Conservation (phyloP, 2,797 vertebrate species). For the Bradypus variegatus region DNA sequence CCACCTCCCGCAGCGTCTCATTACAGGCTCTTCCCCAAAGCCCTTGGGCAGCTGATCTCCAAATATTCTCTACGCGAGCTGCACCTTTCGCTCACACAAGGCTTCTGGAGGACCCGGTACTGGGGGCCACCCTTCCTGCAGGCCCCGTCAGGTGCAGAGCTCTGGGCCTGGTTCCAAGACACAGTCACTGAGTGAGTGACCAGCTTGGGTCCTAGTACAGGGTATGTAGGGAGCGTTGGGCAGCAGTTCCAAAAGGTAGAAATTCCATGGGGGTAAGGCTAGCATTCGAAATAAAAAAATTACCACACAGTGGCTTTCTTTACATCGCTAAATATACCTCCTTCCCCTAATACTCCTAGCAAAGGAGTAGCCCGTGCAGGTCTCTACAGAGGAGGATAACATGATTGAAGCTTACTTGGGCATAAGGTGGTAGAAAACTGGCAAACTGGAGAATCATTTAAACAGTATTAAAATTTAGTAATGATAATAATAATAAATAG, state of each 20-base stretch:
- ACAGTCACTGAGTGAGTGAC: constrained; percentile 86
- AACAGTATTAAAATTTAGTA: background rate
- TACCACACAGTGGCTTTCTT: background rate
- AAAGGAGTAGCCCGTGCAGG: background rate
- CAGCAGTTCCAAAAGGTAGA: background rate
- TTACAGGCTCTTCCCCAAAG: constrained; percentile 96
- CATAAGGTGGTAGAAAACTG: constrained; percentile 8
- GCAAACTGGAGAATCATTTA: background rate
- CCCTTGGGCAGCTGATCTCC: constrained; percentile 90
- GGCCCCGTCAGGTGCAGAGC: constrained; percentile 90
- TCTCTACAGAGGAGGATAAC: background rate
- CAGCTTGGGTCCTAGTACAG: background rate
- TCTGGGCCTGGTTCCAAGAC: constrained; percentile 98
- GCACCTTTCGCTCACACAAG: constrained; percentile 95
- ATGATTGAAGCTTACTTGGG: background rate
- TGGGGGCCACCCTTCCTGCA: constrained; percentile 93
- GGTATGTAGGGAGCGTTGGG: background rate
- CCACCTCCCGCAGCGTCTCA: constrained; percentile 82
- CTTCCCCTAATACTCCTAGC: background rate
- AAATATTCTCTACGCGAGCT: constrained; percentile 92
- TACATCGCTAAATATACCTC: background rate
- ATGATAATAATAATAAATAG: background rate
- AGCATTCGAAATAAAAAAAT: background rate
- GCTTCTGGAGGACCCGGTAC: constrained; percentile 93
- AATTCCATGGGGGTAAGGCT: background rate